These are phyloP conservation scores for Podotricha telesiphe DNA, from an alignment of 2,888 invertebrate genomes.

Conservation along the genomic window DNA sequence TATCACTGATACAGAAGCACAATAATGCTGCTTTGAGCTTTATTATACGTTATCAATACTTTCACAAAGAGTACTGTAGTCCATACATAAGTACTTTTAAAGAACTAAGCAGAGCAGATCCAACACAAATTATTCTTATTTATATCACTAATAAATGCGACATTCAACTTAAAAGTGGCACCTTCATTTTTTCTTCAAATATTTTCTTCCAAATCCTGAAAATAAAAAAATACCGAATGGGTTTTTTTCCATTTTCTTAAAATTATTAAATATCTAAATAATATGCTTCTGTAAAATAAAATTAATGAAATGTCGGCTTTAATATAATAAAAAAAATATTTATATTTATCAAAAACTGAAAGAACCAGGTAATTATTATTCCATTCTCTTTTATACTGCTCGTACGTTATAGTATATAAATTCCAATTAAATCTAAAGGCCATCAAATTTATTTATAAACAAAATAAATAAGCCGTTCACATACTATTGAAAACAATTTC, in stretches of 20 bases:
- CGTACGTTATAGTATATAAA: too few species aligned
- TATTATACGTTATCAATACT: conserved; percentile 20
- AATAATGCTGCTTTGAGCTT: conserved; percentile 32
- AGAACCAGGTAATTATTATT: too few species aligned
- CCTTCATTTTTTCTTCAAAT: conserved; percentile 45
- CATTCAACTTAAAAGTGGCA: conserved; percentile 4
- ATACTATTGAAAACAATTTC: too few species aligned
- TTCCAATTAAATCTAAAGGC: too few species aligned
- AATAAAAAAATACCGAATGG: conserved; percentile 42
- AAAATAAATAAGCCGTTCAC: too few species aligned
- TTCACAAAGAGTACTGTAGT: conserved; percentile 9
- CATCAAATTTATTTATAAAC: too few species aligned
- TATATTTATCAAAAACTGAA: too few species aligned
- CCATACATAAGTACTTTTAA: conserved; percentile 17
- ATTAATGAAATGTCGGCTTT: too few species aligned
- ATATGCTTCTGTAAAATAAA: too few species aligned
- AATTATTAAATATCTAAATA: background rate
- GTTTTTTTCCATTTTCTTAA: too few species aligned
- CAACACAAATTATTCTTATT: conserved; percentile 24
- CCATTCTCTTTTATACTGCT: too few species aligned
- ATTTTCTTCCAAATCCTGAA: conserved; percentile 68
- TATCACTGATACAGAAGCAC: conserved; percentile 36
- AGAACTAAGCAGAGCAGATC: conserved; percentile 32
- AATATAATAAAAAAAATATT: too few species aligned
- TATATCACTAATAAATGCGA: conserved; percentile 33